Evolutionary conservation across 1,140 invertebrate genomes (phyloP), one percentile per base, ranked within the genome.

Genomic region (Cydia fagiglandana): DNA sequence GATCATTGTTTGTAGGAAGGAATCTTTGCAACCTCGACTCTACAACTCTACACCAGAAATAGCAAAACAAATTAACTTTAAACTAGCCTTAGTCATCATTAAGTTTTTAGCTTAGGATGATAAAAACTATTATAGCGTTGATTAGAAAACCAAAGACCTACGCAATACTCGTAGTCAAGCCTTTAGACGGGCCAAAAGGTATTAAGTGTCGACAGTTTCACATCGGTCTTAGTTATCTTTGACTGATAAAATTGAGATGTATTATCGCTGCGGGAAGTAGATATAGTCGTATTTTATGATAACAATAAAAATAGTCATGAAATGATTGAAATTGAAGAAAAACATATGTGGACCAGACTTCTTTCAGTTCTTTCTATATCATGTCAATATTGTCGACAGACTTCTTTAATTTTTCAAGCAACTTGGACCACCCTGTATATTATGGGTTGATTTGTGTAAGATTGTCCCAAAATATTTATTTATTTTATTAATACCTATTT

Each of bases 221-320:
- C 30, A 66, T 66, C 30, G 66, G 30, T 24, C n/a, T 34, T 15
- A 17, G 66, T 70, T 70, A 70, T 70, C 66, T 70, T 70, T 70
- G 38, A 70, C 66, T 70, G 66, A 70, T 70, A 70, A 70, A 41
- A 70, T 17, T 68, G 64, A 68, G 28, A 70, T 70, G 34, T 30
- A 15, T 5, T 70, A 38, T 70, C 30, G 34, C 66, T 45, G n/a
- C 66, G 66, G 66, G 30, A 70, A 70, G 17, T n/a, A 70, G n/a
- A 70, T 70, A 61, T 61, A 7, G 2, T 24, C 20, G n/a, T 61
- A n/a, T 5, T 61, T 20, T 20, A 61, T 10, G 7, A 61, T 61
- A 10, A 61, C 3, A 9, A 61, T 24, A 24, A 17, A n/a, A 17
- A n/a, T 56, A 41, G 34, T 10, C 9, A 41, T 34, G 9, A 10